Evolutionary conservation across 2,888 invertebrate genomes (phyloP).

Genomic region (Steinernema carpocapsae): DNA sequence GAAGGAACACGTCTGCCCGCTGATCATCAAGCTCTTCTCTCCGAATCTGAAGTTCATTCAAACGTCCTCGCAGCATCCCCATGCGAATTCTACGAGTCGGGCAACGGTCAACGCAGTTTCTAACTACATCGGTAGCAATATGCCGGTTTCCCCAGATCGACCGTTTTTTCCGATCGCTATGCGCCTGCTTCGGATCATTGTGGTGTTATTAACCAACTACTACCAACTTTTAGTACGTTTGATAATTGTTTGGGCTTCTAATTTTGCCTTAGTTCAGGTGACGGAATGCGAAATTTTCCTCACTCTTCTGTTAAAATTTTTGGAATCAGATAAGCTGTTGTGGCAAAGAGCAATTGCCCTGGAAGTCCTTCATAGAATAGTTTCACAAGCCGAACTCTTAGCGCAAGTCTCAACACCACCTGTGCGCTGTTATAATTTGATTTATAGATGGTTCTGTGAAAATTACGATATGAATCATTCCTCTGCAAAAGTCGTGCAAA

Average conservation of each 20-base stretch:
- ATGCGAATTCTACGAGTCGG: constrained; percentile 35
- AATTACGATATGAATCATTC: constrained; percentile 90
- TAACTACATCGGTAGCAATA: constrained; percentile 25
- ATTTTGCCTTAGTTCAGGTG: constrained; percentile 74
- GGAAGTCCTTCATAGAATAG: constrained; percentile 91
- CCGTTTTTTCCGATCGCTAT: constrained; percentile 96
- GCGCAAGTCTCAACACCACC: constrained; percentile 42
- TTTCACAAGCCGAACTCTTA: constrained; percentile 53
- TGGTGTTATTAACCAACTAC: constrained; percentile 84
- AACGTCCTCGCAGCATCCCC: constrained; percentile 28
- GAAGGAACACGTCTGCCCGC: constrained; percentile 94
- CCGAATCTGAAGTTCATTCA: constrained; percentile 92
- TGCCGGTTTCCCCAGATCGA: constrained; percentile 71
- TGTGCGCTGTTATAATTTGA: background rate
- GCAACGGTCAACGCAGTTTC: constrained; percentile 26
- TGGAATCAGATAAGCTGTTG: constrained; percentile 91
- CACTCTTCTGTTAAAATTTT: constrained; percentile 91
- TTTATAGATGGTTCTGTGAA: constrained; percentile 80
- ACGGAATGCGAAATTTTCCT: constrained; percentile 98
- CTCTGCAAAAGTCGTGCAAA: constrained; percentile 77
- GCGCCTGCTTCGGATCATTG: constrained; percentile 88
- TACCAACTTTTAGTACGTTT: constrained; percentile 56
- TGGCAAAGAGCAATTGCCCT: constrained; percentile 95
- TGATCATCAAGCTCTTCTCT: constrained; percentile 96
- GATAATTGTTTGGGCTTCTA: background rate